A percentile compares a stretch with the other conserved stretches of the same genome.
Conservation (phyloP, 2,113 vertebrate genomes). For the Chloebia gouldiae region DNA sequence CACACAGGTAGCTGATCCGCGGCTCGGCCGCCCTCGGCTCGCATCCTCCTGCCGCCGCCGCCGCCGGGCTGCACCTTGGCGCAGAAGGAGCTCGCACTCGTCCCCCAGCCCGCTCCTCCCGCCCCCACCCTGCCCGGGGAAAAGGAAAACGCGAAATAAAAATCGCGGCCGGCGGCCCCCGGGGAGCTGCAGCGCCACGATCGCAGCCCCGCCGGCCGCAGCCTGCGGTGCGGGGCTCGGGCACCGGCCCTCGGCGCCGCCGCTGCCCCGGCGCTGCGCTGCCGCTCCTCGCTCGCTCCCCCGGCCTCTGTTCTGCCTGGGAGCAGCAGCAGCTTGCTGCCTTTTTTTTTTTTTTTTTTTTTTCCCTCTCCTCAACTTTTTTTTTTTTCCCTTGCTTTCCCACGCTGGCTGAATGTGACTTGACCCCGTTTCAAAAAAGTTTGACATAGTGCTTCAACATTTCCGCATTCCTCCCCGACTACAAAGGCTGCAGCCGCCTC, state of each 20-base stretch:
- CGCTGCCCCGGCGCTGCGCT: background rate
- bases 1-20: conserved; percentile 87
- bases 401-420: conserved; percentile 98
- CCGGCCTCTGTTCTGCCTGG: conserved; percentile 50
- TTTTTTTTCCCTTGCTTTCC: conserved; percentile 82
- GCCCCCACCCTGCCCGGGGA: background rate
- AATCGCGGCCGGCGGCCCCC: conserved; percentile 27
- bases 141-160: background rate
- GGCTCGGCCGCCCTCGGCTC: conserved; percentile 64
- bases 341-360: background rate
- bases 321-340: conserved; percentile 58
- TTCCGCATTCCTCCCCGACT: conserved; percentile 98
- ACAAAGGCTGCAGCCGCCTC: conserved; percentile 94
- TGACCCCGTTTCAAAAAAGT: conserved; percentile 98
- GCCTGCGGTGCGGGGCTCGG: background rate
- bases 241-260: background rate
- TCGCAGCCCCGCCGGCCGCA: conserved; percentile 3
- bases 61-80: conserved; percentile 20
- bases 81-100: background rate
- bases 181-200: conserved; percentile 10
- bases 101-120: background rate
- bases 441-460: conserved; percentile 97
- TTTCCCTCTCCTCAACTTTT: conserved; percentile 11
- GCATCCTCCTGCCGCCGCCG: conserved; percentile 69
- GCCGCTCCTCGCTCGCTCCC: background rate